Evolutionary conservation across 2,113 vertebrate genomes (phyloP), one percentile per base, ranked within the genome.

Genomic region (Diphyllodes magnificus): DNA sequence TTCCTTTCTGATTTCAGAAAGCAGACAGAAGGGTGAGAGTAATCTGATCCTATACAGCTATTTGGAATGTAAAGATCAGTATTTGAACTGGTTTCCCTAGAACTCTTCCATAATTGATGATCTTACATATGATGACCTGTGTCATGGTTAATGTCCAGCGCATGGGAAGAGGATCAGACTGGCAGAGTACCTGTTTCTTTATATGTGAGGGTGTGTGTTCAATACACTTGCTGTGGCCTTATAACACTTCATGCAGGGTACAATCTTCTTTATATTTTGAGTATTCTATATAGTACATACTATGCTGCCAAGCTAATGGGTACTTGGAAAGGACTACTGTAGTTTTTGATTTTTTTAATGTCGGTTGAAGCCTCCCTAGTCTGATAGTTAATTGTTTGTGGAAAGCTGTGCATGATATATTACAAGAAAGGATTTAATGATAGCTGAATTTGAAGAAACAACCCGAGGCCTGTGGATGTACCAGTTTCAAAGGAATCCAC

Each of bases 131-230:
- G 16, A 30, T 20, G 10, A 11, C 9, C 14, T 78, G 16, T 68
- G 17, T 15, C 0, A 0, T 10, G 10, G 40, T 22, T 51, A 33
- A 15, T 20, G 19, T 15, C 7, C 47, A 31, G 40, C 9, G 7
- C 14, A 21, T 47, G 13, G 23, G 16, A 78, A 66, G 15, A 65
- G 19, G 17, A 7, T 45, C 44, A 57, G 24, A 50, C 4, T 63
- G 14, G 35, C 8, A 42, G 19, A n/a, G 11, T 12, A 15, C 2
- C 4, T 56, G 1, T 53, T 69, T 45, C 2, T 49, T 63, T 18
- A 3, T 24, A 7, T 61, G 13, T 63, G 56, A 30, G 59, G 6
- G 12, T 18, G 20, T 33, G 4, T 71, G 10, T 3, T 57, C 30
- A 69, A 8, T 17, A 35, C 7, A 51, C 37, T 50, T 45, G 4